A percentile compares a stretch with the other conserved stretches of the same genome.
Conservation (phyloP, 2,113 vertebrate species). For the Ailurus styani region DNA sequence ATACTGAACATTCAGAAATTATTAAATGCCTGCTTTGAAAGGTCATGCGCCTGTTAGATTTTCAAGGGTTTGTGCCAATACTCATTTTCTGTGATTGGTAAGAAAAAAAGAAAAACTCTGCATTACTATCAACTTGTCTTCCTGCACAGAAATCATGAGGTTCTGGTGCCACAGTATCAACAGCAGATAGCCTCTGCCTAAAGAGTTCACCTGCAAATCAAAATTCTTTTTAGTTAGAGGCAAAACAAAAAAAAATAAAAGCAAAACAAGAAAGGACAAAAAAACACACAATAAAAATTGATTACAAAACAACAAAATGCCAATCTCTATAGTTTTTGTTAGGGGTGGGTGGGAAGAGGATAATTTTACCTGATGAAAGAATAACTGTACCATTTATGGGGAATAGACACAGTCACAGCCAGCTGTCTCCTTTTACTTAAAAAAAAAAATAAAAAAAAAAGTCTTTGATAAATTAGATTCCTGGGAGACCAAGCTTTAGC, state of each 20-base stretch:
- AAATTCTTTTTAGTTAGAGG: slow-evolving; percentile 49
- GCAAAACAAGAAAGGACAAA: background rate
- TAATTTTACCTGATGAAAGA: background rate
- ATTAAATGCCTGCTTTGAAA: slow-evolving; percentile 51
- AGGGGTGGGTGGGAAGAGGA: too few species aligned
- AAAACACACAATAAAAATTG: background rate
- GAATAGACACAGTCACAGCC: background rate
- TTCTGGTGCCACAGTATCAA: slow-evolving; percentile 78
- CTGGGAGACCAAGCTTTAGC: background rate
- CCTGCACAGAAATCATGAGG: slow-evolving; percentile 75
- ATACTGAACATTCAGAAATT: slow-evolving; percentile 18
- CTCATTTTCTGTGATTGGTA: slow-evolving; percentile 45
- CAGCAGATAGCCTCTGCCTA: slow-evolving; percentile 68
- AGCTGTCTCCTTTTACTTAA: background rate
- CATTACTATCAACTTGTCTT: slow-evolving; percentile 73
- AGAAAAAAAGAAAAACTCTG: slow-evolving; percentile 63
- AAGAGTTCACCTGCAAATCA: slow-evolving; percentile 75
- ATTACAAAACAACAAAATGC: background rate
- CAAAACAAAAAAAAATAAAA: slow-evolving; percentile 41
- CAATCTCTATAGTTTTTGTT: background rate
- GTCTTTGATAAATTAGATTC: slow-evolving; percentile 1
- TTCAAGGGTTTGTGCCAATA: slow-evolving; percentile 56
- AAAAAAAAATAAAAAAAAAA: background rate
- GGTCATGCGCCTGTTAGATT: slow-evolving; percentile 8
- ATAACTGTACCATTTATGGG: background rate